Base-by-base conservation (phyloP, 1,140 invertebrate species). In the Dermatophagoides farinae region DNA sequence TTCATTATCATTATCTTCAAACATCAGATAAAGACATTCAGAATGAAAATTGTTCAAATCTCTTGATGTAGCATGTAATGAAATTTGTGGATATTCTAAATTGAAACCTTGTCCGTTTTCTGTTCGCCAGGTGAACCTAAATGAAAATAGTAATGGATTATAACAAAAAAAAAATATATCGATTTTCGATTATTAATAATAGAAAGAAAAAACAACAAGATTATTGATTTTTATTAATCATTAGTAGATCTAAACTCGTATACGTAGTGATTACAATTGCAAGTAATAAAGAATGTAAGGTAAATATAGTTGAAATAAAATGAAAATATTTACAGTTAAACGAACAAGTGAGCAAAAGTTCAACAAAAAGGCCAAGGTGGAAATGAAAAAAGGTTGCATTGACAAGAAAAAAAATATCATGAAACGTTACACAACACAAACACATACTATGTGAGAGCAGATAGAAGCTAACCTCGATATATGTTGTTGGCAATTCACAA, bases 41-140 rank as follows among this genome's bases (percentile, higher is more conserved):
- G 76, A 74, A 18, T 77, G 76, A 73, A 82, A 80, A 54, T 75
- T 70, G 62, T 70, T 71, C n/a, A 76, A 67, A 71, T 86, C 82
- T 72, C 77, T 74, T 14, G 82, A 82, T 49, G 84, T 75, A 16
- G 82, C 84, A 71, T 86, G 84, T n/a, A 86, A 68, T 49, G 78
- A 75, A 66, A 86, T 83, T 65, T 79, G 75, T 57, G 77, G 78
- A 70, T 85, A 86, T 63, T 79, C 74, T 50, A 86, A 67, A n/a
- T 77, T 79, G 68, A 86, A 83, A 55, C 83, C 83, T 65, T 77
- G 71, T 60, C 77, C 78, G 18, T 73, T 72, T 46, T 73, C 71
- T 54, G 77, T 74, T 37, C 79, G 70, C 82, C 82, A 85, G 61
- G 77, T 78, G 20, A 85, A 69, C 43, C 77, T 73, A 67, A 81